phyloP scores from a whole-genome alignment of 2,797 vertebrate species.

The Trematocara caparti region DNA sequence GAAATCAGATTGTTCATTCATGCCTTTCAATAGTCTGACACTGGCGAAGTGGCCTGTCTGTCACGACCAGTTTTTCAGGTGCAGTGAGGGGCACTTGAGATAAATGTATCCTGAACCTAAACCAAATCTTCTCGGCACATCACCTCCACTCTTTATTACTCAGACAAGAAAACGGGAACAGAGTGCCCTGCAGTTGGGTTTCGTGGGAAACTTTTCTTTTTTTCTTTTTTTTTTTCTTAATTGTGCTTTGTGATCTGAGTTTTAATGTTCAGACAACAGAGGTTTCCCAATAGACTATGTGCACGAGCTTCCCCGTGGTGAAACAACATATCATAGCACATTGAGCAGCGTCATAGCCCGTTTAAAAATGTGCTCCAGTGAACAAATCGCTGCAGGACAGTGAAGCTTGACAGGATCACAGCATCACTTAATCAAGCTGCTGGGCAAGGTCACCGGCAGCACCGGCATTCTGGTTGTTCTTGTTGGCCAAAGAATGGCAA shows the following conservation, averaged over 20 bases:
- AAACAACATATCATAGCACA: constrained; percentile 34
- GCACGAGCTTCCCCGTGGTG: constrained; percentile 32
- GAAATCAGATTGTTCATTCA: constrained; percentile 63
- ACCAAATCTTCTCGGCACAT: constrained; percentile 47
- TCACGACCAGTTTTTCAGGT: constrained; percentile 65
- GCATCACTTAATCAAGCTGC: constrained; percentile 47
- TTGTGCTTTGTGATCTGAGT: constrained; percentile 16
- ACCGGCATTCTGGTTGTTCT: not conserved
- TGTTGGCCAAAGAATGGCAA: not conserved
- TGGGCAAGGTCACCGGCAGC: constrained; percentile 54
- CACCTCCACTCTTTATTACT: constrained; percentile 11
- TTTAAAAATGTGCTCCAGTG: constrained; percentile 57
- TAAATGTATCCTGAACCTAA: constrained; percentile 66
- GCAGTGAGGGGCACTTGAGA: constrained; percentile 64
- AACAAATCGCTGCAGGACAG: constrained; percentile 59
- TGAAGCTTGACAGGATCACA: constrained; percentile 53
- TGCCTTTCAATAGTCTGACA: constrained; percentile 54
- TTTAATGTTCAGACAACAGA: constrained; percentile 20
- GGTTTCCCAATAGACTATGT: constrained; percentile 15
- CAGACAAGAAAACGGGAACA: constrained; percentile 11
- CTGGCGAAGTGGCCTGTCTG: constrained; percentile 66
- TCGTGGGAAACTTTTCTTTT: not conserved
- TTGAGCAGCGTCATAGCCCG: constrained; percentile 39
- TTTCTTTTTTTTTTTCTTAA: not conserved
- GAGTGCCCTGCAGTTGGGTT: not conserved